Evolutionary conservation across 2,797 vertebrate genomes (phyloP), one percentile per base, ranked within the genome.

Genomic region (Danio choprae): DNA sequence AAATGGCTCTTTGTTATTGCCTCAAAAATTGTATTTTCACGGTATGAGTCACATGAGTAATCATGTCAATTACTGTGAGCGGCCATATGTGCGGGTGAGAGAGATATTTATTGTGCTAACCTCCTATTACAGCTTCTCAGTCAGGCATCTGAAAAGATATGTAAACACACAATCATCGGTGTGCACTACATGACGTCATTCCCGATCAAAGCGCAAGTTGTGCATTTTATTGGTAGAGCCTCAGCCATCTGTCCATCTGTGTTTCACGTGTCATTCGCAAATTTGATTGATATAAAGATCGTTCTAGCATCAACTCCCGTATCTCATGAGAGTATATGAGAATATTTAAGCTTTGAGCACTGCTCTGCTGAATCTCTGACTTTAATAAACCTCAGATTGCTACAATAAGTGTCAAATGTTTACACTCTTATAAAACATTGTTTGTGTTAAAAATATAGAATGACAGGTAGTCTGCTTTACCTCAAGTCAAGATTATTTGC

Each of bases 41-140:
- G 63, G 62, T 67, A 22, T 69, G 80, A 80, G 79, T 81, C 74
- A 79, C 80, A 75, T 20, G 74, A 64, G 75, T 79, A 82, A 78
- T 81, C 71, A 81, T 62, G 73, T 80, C 70, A 74, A 80, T 85
- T 85, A 83, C 77, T 79, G 50, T 84, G 74, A 29, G 13, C 71
- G 64, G 56, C 81, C 77, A 83, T 79, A 71, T 84, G 87, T 81
- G 77, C 69, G 36, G 74, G 76, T 50, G 62, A 75, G 74, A 79
- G 46, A 74, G n/a, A 73, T 81, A 86, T 86, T 88, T 86, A 88
- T 85, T 88, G 79, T 87, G 50, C 75, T 85, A 84, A 88, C 83
- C 81, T 86, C 75, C 71, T 73, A 74, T 84, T 85, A 84, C 77
- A 74, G 77, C 74, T 83, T 81, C 82, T 73, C 84, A 79, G 67